Base-by-base conservation (phyloP, 2,113 vertebrate species). In the Ochotona princeps region DNA sequence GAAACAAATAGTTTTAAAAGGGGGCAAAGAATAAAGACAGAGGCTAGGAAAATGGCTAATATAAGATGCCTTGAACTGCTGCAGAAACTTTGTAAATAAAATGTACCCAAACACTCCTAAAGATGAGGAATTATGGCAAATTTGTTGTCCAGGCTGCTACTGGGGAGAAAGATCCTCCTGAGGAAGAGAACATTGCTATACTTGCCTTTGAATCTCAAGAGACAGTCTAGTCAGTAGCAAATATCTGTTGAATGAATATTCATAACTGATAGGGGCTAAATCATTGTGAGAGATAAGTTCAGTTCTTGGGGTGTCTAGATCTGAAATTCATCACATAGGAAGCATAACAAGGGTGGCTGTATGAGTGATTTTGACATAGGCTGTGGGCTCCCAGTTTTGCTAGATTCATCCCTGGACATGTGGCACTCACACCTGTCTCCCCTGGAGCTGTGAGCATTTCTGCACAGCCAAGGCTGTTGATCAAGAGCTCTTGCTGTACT, bases 151-250 rank as follows among this genome's bases (percentile, higher is more conserved):
- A 38, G 54, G n/a, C 26, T 47, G 90, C 49, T 69, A 26, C 12
- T 73, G 20, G n/a, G 88, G 35, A 75, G 44, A 28, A 38, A 70
- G 3, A 25, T 90, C 28, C 35, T 74, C 28, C 10, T 44, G 5
- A 28, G 47, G 15, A 57, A 6, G 0, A 79, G 60, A 74, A 23
- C 60, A 47, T 80, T 80, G 28, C 67, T 73, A 67, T 23, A 54
- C 80, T 78, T 89, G 76, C 69, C 44, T 86, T 91, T 83, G 35
- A 63, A 75, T 81, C n/a, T 61, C 61, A 72, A 80, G 61, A 89
- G 23, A 79, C 25, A 1, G 35, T 69, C 83, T 57, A 74, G 80
- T 92, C 13, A 88, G 32, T 87, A 49, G 75, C 72, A 74, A 61
- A 76, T 70, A 18, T 73, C 54, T 67, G 32, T 57, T 69, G 79